Conservation (phyloP, 2,888 invertebrate species). For the Coleophora deauratella region DNA sequence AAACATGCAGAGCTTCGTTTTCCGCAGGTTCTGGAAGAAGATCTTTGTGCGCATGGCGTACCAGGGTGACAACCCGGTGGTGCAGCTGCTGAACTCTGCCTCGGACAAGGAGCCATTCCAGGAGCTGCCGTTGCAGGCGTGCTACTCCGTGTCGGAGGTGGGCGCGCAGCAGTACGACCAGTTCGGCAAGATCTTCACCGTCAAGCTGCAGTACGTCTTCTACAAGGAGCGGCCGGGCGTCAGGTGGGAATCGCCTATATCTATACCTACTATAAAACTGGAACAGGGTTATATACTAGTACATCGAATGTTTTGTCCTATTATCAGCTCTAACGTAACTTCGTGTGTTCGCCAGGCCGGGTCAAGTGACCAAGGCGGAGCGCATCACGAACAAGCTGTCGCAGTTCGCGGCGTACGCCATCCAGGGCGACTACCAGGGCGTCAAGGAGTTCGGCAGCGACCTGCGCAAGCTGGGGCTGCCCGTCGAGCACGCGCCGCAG, state of each 20-base stretch:
- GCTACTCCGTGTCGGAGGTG: constrained; percentile 95
- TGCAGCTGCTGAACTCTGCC: constrained; percentile 88
- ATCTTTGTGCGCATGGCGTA: constrained; percentile 87
- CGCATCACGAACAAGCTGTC: constrained; percentile 92
- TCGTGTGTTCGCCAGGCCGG: constrained; percentile 75
- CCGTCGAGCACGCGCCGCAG: constrained; percentile 98
- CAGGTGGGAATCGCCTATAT: constrained; percentile 35
- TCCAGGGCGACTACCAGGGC: constrained; percentile 94
- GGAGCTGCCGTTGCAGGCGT: constrained; percentile 94
- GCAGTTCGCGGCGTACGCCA: constrained; percentile 94
- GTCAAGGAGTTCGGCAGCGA: constrained; percentile 95
- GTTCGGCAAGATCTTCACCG: constrained; percentile 99
- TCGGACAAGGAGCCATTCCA: constrained; percentile 95
- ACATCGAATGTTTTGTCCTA: too few species aligned
- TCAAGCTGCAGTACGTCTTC: constrained; percentile 97
- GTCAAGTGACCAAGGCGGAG: constrained; percentile 95
- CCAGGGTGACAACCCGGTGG: constrained; percentile 87
- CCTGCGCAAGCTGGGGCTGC: constrained; percentile 92
- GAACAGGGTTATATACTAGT: too few species aligned
- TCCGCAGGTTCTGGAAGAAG: constrained; percentile 95
- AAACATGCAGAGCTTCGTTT: neutral
- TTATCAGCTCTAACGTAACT: too few species aligned
- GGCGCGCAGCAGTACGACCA: constrained; percentile 98
- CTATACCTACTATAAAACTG: too few species aligned
- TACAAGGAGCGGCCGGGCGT: constrained; percentile 99